Percentiles rank a stretch among this genome's conserved stretches.
Conservation (phyloP, 2,888 invertebrate genomes). For the Lepidocyrtinus sp. region DNA sequence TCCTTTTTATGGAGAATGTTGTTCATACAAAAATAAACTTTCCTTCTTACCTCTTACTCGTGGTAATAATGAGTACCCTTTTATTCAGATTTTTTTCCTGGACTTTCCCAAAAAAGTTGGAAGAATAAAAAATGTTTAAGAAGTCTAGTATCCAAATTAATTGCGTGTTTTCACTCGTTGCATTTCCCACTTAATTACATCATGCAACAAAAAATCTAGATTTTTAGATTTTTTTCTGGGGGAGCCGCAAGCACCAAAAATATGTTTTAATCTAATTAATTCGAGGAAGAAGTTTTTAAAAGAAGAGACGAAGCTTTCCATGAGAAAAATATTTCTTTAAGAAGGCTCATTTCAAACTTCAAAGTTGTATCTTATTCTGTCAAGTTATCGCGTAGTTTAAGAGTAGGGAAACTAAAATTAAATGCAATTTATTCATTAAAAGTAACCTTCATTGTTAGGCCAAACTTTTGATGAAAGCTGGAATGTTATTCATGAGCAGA, state of each 20-base stretch:
- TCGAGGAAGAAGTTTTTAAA: background rate
- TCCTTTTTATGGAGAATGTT: background rate
- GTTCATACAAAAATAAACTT: background rate
- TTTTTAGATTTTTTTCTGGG: background rate
- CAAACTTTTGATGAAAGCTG: no score
- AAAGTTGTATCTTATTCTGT: no score
- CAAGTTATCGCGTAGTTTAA: no score
- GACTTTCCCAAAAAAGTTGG: background rate
- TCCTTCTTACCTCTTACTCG: background rate
- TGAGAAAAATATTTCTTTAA: no score
- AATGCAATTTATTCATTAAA: no score
- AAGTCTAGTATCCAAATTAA: background rate
- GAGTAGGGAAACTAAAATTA: no score
- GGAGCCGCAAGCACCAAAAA: background rate
- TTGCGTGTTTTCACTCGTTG: background rate
- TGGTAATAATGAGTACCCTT: background rate
- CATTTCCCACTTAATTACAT: background rate
- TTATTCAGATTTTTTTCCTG: background rate
- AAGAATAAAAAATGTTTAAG: background rate
- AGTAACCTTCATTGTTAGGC: no score
- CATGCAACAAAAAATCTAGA: background rate
- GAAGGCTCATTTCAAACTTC: no score
- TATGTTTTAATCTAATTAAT: background rate
- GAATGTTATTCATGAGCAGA: no score
- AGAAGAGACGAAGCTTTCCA: background rate